A percentile compares a stretch with the other conserved stretches of the same genome.
These are phyloP conservation scores for Rattus rattus DNA, from an alignment of 2,113 vertebrate genomes.

Conservation along the genomic window DNA sequence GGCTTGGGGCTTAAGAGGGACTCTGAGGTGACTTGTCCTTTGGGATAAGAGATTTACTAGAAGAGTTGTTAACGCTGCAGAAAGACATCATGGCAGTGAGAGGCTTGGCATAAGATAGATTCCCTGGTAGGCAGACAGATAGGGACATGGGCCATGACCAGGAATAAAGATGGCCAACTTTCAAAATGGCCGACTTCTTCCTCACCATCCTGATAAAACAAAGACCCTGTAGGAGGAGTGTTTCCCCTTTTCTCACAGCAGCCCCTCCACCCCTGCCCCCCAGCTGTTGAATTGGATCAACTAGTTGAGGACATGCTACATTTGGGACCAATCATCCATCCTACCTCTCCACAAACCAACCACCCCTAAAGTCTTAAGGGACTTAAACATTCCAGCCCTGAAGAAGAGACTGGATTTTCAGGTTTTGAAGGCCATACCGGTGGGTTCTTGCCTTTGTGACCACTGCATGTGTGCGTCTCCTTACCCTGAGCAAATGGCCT, in stretches of 20 bases:
- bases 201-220: background rate
- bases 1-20: background rate
- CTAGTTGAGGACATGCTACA: too few species aligned
- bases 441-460: background rate
- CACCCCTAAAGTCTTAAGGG: background rate
- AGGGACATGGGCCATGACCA: background rate
- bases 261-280: background rate
- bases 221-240: background rate
- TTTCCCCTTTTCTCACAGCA: too few species aligned
- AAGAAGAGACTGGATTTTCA: background rate
- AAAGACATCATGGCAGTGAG: background rate
- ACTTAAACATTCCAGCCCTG: too few species aligned
- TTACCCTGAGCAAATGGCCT: too few species aligned
- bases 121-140: background rate
- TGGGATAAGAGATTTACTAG: background rate
- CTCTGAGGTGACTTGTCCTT: background rate
- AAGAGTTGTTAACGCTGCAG: background rate
- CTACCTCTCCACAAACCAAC: background rate
- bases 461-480: background rate
- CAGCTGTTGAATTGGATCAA: background rate
- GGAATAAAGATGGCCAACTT: too few species aligned
- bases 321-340: background rate
- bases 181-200: background rate
- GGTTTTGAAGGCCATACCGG: background rate
- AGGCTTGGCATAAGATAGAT: background rate